Percentiles rank a stretch among this genome's conserved stretches.
phyloP scores from a whole-genome alignment of 2,888 invertebrate genomes.

The Cryptus armator region DNA sequence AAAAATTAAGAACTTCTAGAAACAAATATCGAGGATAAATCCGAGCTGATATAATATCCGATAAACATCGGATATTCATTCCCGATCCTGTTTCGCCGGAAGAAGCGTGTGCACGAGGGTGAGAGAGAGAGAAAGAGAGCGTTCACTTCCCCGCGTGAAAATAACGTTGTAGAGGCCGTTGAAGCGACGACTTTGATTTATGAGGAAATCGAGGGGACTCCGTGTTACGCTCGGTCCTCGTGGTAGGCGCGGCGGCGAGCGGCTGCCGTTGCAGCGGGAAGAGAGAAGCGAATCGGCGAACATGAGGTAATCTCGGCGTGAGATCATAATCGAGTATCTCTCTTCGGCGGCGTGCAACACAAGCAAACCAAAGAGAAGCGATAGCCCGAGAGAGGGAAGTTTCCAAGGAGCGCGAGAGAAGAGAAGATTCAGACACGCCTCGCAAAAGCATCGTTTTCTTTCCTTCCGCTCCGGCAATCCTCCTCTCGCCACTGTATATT shows the following conservation, averaged over 20 bases:
- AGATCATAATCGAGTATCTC: conserved; percentile 77
- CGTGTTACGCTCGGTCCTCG: conserved; percentile 74
- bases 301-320: conserved; percentile 75
- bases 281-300: conserved; percentile 74
- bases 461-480: conserved; percentile 25
- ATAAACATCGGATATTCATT: conserved; percentile 9
- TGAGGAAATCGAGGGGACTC: conserved; percentile 75
- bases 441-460: conserved; percentile 53
- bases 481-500: background rate
- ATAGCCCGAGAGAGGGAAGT: conserved; percentile 17
- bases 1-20: background rate
- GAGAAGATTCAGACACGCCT: conserved; percentile 60
- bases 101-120: conserved; percentile 25
- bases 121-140: background rate
- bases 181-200: conserved; percentile 76
- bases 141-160: conserved; percentile 20
- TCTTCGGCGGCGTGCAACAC: conserved; percentile 41
- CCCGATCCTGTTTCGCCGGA: conserved; percentile 47
- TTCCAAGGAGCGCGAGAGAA: conserved; percentile 21
- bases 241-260: conserved; percentile 26
- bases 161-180: conserved; percentile 63
- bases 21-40: background rate
- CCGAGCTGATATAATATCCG: background rate
- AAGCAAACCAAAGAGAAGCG: background rate
- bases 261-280: conserved; percentile 12